These are phyloP conservation scores for Epizoanthus rinbou DNA, from an alignment of 92 coral and sea anemone species.

Conservation along the genomic window DNA sequence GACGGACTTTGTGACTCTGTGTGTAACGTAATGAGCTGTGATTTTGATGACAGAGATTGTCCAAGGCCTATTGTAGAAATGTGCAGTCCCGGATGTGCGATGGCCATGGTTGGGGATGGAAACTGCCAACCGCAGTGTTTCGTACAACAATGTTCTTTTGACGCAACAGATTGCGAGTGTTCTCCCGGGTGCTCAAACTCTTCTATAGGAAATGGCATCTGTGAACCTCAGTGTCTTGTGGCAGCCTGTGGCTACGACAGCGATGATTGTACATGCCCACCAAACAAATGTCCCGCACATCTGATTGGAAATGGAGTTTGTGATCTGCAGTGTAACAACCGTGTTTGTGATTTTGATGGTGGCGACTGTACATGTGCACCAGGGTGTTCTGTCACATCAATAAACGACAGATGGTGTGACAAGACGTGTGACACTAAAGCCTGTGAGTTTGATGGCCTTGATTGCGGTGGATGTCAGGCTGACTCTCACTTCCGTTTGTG, in stretches of 20 bases:
- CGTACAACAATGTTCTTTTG: constrained; percentile 67
- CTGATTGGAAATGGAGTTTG: constrained; percentile 65
- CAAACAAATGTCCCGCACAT: constrained; percentile 46
- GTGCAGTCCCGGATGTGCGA: constrained; percentile 55
- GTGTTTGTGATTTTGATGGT: constrained; percentile 61
- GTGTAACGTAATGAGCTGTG: constrained; percentile 60
- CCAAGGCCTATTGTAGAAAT: constrained; percentile 47
- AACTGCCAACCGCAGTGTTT: constrained; percentile 60
- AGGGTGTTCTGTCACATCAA: constrained; percentile 56
- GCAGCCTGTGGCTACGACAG: constrained; percentile 58
- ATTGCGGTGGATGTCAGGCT: constrained; percentile 65
- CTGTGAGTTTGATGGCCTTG: constrained; percentile 67
- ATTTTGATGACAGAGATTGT: constrained; percentile 62
- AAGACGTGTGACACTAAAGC: constrained; percentile 47
- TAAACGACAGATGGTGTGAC: constrained; percentile 65
- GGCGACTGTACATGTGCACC: constrained; percentile 68
- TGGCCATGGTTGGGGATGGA: constrained; percentile 67
- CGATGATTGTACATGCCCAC: constrained; percentile 61
- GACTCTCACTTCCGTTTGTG: constrained; percentile 57
- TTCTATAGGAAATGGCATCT: constrained; percentile 59
- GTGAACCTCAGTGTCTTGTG: constrained; percentile 57
- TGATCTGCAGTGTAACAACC: constrained; percentile 53
- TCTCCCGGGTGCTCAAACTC: constrained; percentile 60
- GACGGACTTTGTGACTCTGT: constrained; percentile 69
- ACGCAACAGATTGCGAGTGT: constrained; percentile 68